phyloP scores from a whole-genome alignment of 1,140 invertebrate genomes.

The Temnothorax nylanderi region DNA sequence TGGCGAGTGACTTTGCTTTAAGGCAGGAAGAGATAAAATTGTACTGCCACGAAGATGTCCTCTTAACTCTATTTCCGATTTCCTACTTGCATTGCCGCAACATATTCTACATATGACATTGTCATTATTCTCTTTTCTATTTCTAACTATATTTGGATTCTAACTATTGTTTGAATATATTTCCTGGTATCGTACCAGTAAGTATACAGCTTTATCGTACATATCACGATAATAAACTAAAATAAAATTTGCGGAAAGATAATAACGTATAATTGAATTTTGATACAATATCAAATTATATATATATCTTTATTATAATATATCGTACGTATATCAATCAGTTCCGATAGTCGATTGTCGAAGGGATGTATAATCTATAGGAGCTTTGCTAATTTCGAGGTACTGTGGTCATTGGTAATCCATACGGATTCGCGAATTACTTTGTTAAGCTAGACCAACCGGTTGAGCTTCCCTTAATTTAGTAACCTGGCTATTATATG shows the following conservation, averaged over 20 bases:
- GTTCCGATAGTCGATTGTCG: background rate
- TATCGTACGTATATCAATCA: slow-evolving; percentile 5
- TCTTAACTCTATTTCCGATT: slow-evolving; percentile 72
- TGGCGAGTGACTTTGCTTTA: slow-evolving; percentile 1
- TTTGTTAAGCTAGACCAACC: slow-evolving; percentile 66
- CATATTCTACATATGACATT: background rate
- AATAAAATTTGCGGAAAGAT: background rate
- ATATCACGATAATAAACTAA: background rate
- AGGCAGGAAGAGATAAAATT: slow-evolving; percentile 47
- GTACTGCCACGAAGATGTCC: slow-evolving; percentile 54
- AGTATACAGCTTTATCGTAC: background rate
- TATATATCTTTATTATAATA: background rate
- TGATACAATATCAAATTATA: background rate
- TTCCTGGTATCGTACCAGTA: background rate
- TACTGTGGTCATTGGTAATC: slow-evolving; percentile 31
- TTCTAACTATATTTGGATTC: background rate
- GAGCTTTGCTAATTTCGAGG: slow-evolving; percentile 26
- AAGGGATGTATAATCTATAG: slow-evolving; percentile 5
- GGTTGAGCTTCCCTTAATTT: slow-evolving; percentile 66
- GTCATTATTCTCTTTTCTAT: background rate
- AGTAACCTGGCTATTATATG: slow-evolving; percentile 53
- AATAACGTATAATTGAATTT: background rate
- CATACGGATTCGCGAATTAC: slow-evolving; percentile 68
- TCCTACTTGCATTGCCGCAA: slow-evolving; percentile 53
- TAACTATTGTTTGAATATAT: background rate